phyloP scores from a whole-genome alignment of 2,888 invertebrate genomes.

The Vanessa cardui region DNA sequence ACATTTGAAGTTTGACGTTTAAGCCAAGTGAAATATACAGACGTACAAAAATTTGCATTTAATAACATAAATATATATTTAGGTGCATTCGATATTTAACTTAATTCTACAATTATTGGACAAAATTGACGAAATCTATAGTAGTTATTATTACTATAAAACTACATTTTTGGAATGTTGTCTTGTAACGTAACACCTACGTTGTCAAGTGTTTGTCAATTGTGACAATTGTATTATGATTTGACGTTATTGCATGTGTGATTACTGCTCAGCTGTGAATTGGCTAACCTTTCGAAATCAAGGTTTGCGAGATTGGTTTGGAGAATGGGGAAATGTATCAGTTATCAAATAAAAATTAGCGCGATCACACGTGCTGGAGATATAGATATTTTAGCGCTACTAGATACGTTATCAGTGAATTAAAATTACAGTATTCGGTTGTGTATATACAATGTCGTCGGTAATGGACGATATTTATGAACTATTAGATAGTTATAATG shows the following conservation, averaged over 20 bases:
- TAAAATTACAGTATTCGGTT: constrained; percentile 22
- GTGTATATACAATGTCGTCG: constrained; percentile 59
- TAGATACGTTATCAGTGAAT: constrained; percentile 51
- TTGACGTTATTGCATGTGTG: constrained; percentile 9
- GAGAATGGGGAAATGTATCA: constrained; percentile 67
- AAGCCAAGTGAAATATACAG: not conserved
- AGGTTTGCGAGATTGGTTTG: constrained; percentile 51
- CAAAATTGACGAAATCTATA: no score
- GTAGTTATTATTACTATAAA: no score
- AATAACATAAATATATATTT: no score
- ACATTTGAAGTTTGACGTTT: not conserved
- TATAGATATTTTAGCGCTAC: constrained; percentile 18
- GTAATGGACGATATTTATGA: constrained; percentile 84
- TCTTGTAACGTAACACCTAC: not conserved
- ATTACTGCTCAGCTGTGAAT: constrained; percentile 33
- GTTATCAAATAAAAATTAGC: constrained; percentile 57
- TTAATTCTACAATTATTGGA: no score
- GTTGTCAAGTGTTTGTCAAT: constrained; percentile 17
- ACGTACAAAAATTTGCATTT: no score
- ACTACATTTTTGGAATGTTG: not conserved
- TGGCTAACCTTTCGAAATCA: constrained; percentile 63
- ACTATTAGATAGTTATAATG: constrained; percentile 90
- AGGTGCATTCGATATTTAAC: no score
- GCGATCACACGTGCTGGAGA: constrained; percentile 48
- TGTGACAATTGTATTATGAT: constrained; percentile 46